Evolutionary conservation across 1,140 invertebrate genomes (phyloP), one percentile per base, ranked within the genome.

Genomic region (Venustaconcha ellipsiformis): DNA sequence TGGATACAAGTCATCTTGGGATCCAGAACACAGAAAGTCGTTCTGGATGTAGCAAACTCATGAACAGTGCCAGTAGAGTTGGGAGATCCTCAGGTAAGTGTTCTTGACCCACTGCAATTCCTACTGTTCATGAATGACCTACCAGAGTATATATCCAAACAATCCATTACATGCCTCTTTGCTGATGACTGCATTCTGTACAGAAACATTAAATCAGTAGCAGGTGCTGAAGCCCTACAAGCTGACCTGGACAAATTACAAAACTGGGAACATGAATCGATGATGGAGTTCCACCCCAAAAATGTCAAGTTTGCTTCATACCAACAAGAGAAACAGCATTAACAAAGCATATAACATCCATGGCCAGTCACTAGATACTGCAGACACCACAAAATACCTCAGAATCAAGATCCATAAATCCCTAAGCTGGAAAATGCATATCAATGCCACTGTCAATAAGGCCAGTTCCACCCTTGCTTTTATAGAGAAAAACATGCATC

Each of bases 171-270:
- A 13, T 20, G 75, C 6, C 23, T 76, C n/a, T 76, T 76, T 66
- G 74, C 74, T 14, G 74, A 76, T 59, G 63, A 68, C 57, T 67
- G 75, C 58, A 70, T 62, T 14, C 70, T 77, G 11, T 77, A 77
- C 23, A 17, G 70, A 17, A 57, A 64, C 14, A 78, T 78, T 58
- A 37, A 60, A 8, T 26, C 30, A 30, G 26, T 23, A 55, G 37
- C 58, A 68, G 26, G 26, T 30, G 26, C 26, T 30, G 26, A 2
- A 30, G 26, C 26, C 26, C 26, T 30, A 30, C 26, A 30, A 30
- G 26, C 2, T 30, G 26, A 30, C 26, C 26, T 30, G 26, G 26
- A 30, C 26, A 30, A 30, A 70, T 69, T 2, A 30, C 26, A 30
- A 2, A 30, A 30, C 26, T 30, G 26, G 26, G 26, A 30, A 30